Conservation (phyloP, 2,797 vertebrate species). For the Pristis pectinata region DNA sequence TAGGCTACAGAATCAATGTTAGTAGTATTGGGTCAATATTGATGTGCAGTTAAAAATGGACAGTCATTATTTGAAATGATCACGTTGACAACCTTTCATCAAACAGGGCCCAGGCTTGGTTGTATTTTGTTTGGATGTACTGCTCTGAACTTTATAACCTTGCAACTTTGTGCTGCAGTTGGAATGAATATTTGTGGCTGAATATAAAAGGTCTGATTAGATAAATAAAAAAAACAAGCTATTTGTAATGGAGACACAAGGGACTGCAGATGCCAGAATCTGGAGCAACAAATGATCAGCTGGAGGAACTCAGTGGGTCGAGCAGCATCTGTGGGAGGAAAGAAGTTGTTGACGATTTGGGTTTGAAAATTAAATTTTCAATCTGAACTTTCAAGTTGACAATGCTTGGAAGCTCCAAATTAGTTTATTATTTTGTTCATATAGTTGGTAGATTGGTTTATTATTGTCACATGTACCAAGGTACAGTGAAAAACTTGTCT, state of each 20-base stretch:
- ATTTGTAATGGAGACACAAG: no score
- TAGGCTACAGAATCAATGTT: not conserved
- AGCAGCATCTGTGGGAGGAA: no score
- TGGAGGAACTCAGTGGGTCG: no score
- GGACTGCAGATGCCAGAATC: no score
- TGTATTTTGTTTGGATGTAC: not conserved
- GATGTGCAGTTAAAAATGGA: not conserved
- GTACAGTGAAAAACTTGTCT: no score
- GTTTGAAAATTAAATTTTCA: not conserved
- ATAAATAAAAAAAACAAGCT: not conserved
- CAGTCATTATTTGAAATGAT: not conserved
- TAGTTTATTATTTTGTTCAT: not conserved
- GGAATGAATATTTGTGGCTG: not conserved
- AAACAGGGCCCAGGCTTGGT: not conserved
- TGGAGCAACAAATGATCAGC: no score
- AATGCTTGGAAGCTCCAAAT: not conserved
- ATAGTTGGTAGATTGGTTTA: no score
- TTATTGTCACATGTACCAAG: no score
- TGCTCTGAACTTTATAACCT: not conserved
- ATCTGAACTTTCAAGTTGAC: not conserved
- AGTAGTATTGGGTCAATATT: not conserved
- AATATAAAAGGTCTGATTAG: not conserved
- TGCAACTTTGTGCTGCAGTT: no score
- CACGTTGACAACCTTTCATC: not conserved
- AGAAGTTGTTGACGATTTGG: no score